Percentiles rank a stretch among this genome's conserved stretches.
These are phyloP conservation scores for Erebia ligea DNA, from an alignment of 2,888 invertebrate genomes.

Conservation along the genomic window DNA sequence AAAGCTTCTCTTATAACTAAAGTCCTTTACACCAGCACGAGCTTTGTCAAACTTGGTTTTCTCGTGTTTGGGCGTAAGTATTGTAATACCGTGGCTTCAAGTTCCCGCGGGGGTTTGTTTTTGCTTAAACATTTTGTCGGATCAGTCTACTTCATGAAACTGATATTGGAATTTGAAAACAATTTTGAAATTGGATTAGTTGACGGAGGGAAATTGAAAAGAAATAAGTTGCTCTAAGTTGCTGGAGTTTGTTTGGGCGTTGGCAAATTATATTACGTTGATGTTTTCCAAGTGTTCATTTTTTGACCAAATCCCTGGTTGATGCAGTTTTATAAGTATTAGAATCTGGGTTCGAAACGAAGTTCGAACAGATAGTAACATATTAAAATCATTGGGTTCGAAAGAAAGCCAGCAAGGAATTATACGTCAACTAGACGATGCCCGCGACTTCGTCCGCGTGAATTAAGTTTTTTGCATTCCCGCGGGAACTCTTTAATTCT, in stretches of 20 bases:
- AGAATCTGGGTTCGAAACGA: too few relatives aligned
- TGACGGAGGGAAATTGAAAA: neutral
- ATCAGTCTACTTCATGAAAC: slow-evolving; percentile 27
- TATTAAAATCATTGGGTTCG: too few relatives aligned
- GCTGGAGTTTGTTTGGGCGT: neutral
- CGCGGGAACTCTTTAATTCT: too few relatives aligned
- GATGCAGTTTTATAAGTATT: too few relatives aligned
- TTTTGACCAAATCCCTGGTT: too few relatives aligned
- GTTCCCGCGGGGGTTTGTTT: slow-evolving; percentile 17
- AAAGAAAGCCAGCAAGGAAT: too few relatives aligned
- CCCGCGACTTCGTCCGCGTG: too few relatives aligned
- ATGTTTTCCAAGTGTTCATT: too few relatives aligned
- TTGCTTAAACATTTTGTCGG: slow-evolving; percentile 24
- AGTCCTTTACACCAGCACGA: slow-evolving; percentile 14
- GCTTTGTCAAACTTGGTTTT: slow-evolving; percentile 16
- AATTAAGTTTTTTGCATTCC: too few relatives aligned
- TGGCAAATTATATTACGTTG: neutral
- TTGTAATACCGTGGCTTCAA: slow-evolving; percentile 12
- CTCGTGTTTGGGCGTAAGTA: slow-evolving; percentile 10
- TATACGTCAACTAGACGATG: too few relatives aligned
- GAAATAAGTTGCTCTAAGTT: slow-evolving; percentile 16
- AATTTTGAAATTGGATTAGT: slow-evolving; percentile 24
- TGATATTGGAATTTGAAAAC: slow-evolving; percentile 34
- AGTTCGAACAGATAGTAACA: too few relatives aligned
- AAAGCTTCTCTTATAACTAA: slow-evolving; percentile 9